These are phyloP conservation scores for Heliconius nattereri DNA, from an alignment of 1,140 invertebrate species.

Conservation along the genomic window DNA sequence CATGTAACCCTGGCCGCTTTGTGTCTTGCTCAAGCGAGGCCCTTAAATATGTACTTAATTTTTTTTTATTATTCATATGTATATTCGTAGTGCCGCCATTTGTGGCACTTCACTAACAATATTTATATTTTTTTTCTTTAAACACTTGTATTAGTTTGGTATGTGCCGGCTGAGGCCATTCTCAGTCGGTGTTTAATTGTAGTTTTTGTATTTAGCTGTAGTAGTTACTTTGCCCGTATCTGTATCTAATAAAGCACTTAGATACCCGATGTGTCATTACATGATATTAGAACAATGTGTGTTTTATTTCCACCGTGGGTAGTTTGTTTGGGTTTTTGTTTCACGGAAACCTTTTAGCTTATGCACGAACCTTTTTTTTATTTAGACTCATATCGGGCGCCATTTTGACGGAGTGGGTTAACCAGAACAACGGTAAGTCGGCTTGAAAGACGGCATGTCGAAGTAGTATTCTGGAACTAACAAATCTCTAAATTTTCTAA, in stretches of 20 bases:
- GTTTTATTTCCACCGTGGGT: constrained; percentile 74
- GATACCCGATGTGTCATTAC: constrained; percentile 76
- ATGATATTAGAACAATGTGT: constrained; percentile 76
- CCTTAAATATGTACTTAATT: constrained; percentile 73
- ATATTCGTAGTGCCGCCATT: constrained; percentile 33
- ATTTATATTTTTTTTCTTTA: constrained; percentile 59
- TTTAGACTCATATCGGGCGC: constrained; percentile 42
- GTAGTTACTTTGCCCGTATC: constrained; percentile 68
- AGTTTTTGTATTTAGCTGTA: constrained; percentile 34
- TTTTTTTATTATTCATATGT: constrained; percentile 57
- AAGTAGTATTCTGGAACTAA: constrained; percentile 55
- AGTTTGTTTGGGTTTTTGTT: constrained; percentile 60
- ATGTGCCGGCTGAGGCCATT: constrained; percentile 42
- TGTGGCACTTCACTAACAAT: constrained; percentile 47
- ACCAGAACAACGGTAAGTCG: constrained; percentile 48
- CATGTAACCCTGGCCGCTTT: constrained; percentile 60
- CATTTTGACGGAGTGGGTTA: constrained; percentile 39
- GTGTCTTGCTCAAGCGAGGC: constrained; percentile 63
- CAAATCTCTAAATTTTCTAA: constrained; percentile 42
- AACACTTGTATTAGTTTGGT: constrained; percentile 65
- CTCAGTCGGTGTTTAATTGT: constrained; percentile 42
- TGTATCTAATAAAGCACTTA: constrained; percentile 71
- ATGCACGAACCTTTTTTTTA: constrained; percentile 54
- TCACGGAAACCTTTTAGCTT: constrained; percentile 58
- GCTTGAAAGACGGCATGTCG: constrained; percentile 51